Conservation (phyloP, 2,113 vertebrate species). For the Ondatra zibethicus region DNA sequence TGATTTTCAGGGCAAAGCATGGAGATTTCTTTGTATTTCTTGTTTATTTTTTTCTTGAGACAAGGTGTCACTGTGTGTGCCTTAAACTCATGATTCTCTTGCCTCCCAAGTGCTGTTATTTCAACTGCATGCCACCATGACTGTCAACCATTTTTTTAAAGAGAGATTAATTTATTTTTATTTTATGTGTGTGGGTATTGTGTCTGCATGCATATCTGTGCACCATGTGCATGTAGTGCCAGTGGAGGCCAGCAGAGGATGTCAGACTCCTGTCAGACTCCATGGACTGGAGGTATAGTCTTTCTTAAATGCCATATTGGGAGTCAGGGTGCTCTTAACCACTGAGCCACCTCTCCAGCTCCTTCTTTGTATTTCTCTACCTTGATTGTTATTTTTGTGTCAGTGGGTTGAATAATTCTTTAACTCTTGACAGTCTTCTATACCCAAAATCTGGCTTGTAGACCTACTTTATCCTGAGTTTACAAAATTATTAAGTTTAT, state of each 20-base stretch:
- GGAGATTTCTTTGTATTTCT: background rate
- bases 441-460: background rate
- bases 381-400: background rate
- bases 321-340: background rate
- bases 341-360: background rate
- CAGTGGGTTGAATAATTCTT: background rate
- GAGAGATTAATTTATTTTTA: background rate
- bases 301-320: background rate
- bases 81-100: background rate
- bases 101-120: background rate
- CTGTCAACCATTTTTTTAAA: background rate
- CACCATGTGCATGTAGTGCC: background rate
- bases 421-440: background rate
- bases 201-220: background rate
- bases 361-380: slow-evolving; percentile 15
- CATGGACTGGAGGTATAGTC: background rate
- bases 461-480: background rate
- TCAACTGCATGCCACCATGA: background rate
- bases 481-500: background rate
- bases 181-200: background rate
- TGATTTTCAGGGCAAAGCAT: background rate
- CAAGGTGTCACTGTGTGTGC: background rate
- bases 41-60: background rate
- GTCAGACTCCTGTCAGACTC: background rate
- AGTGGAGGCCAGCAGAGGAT: background rate